phyloP scores from a whole-genome alignment of 2,888 invertebrate species.

The Seladonia tumulorum region DNA sequence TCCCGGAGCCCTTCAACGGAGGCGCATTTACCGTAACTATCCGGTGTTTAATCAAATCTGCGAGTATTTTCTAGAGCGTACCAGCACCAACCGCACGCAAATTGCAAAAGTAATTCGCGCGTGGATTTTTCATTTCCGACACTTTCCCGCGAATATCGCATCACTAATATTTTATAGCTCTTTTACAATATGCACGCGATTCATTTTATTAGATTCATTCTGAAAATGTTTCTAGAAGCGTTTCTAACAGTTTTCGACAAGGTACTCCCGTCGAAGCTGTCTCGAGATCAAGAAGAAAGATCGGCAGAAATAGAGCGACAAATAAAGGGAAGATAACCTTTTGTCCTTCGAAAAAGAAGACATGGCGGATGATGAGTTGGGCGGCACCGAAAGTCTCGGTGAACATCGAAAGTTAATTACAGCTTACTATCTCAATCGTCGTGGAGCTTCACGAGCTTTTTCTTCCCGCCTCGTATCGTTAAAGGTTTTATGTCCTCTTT shows the following conservation, averaged over 20 bases:
- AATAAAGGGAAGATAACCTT: not conserved
- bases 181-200: no score
- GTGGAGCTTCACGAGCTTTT: slow-evolving; percentile 43
- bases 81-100: not conserved
- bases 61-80: not conserved
- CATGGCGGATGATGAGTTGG: slow-evolving; percentile 46
- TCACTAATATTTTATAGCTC: no score
- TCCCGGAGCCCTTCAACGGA: not conserved
- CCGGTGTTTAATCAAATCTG: no score
- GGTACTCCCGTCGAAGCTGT: not conserved
- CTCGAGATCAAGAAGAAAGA: not conserved
- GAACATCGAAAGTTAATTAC: slow-evolving; percentile 63
- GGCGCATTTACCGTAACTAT: not conserved
- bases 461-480: slow-evolving; percentile 56
- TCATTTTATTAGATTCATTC: no score
- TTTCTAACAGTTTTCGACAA: not conserved
- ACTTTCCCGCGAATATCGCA: not conserved
- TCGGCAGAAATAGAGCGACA: not conserved
- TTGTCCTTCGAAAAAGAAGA: slow-evolving; percentile 7
- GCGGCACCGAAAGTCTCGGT: slow-evolving; percentile 47
- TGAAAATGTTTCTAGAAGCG: not conserved
- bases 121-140: not conserved
- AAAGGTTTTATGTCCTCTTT: slow-evolving; percentile 57
- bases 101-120: not conserved
- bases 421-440: slow-evolving; percentile 45